Conservation (phyloP, 2,113 vertebrate genomes). For the Arizona elegans region DNA sequence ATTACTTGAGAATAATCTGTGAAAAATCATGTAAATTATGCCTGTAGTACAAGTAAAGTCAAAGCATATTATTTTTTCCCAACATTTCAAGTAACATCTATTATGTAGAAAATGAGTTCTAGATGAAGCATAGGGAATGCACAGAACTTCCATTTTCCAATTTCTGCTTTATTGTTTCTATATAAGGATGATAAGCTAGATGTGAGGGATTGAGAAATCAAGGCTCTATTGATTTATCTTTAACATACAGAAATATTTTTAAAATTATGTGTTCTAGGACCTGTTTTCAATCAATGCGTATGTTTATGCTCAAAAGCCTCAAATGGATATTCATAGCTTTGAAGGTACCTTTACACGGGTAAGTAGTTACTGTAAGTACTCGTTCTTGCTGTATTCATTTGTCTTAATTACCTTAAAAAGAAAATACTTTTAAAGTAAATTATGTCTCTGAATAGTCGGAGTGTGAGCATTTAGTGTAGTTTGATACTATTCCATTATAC, state of each 20-base stretch:
- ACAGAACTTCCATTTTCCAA: neutral
- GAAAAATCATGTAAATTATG: neutral
- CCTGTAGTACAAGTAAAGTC: neutral
- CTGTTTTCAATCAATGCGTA: constrained; percentile 93
- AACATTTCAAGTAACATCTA: neutral
- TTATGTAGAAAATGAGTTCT: neutral
- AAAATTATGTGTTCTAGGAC: constrained; percentile 71
- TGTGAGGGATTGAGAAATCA: neutral
- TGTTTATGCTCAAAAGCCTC: constrained; percentile 92
- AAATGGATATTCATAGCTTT: constrained; percentile 97
- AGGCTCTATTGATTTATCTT: neutral
- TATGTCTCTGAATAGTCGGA: neutral
- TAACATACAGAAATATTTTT: constrained; percentile 19
- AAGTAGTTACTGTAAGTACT: constrained; percentile 50
- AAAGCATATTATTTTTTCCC: neutral
- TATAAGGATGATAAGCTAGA: neutral
- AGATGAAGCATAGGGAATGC: neutral
- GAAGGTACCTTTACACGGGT: constrained; percentile 98
- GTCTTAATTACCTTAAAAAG: neutral
- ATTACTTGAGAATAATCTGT: neutral
- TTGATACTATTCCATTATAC: neutral
- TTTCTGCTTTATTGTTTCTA: neutral
- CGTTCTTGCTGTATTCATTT: neutral
- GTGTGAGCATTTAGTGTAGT: neutral
- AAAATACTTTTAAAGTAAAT: neutral